A percentile compares a stretch with the other conserved stretches of the same genome.
Conservation (phyloP, 2,113 vertebrate genomes). For the Colius striatus region DNA sequence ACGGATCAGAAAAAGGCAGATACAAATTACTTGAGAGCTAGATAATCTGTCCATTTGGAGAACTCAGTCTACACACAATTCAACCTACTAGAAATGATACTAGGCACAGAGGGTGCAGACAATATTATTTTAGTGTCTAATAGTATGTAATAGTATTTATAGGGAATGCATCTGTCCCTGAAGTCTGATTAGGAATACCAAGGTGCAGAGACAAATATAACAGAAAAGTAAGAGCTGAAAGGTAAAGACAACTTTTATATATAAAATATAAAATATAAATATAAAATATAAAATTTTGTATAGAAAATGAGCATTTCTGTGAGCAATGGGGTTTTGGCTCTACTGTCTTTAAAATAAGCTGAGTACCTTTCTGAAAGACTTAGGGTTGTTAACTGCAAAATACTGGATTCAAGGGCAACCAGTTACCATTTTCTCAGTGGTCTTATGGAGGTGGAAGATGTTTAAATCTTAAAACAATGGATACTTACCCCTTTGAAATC, state of each 20-base stretch:
- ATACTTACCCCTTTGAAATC: not conserved
- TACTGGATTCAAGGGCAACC: not conserved
- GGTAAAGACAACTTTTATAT: not conserved
- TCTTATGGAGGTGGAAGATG: not conserved
- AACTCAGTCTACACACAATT: not conserved
- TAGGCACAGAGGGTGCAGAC: not conserved
- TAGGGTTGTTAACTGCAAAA: accelerated
- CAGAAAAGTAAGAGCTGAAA: not conserved
- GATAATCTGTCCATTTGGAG: not conserved
- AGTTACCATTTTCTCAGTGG: not conserved
- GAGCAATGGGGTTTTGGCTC: not conserved
- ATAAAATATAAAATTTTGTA: too few species aligned
- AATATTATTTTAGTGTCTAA: not conserved
- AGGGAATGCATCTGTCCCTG: not conserved
- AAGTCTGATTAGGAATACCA: not conserved
- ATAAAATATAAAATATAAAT: too few species aligned
- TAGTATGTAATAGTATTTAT: accelerated
- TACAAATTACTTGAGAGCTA: not conserved
- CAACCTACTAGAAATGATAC: not conserved
- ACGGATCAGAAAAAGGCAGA: not conserved
- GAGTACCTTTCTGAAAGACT: not conserved
- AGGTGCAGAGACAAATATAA: not conserved
- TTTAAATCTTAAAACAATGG: not conserved
- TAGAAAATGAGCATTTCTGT: not conserved
- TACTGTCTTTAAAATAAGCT: not conserved